A percentile compares a stretch with the other conserved stretches of the same genome.
phyloP scores from a whole-genome alignment of 2,113 vertebrate genomes.

The Syngnathus floridae region DNA sequence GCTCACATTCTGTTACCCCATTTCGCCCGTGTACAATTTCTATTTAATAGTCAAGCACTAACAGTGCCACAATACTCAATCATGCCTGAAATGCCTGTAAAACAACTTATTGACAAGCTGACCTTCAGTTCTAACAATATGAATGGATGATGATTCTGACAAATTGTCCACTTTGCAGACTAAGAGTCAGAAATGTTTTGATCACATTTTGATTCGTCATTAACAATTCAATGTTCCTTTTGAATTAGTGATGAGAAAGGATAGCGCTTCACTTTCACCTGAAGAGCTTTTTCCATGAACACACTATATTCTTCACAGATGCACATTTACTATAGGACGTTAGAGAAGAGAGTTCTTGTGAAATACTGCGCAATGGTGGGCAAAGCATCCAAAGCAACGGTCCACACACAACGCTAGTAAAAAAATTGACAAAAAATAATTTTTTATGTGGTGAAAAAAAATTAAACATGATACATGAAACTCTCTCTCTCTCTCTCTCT shows the following conservation, averaged over 20 bases:
- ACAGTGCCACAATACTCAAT: neutral
- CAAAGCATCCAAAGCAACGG: neutral
- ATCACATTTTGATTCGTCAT: neutral
- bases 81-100: too few relatives aligned
- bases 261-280: neutral
- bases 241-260: conserved; percentile 23
- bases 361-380: neutral
- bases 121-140: neutral
- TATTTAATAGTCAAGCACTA: neutral
- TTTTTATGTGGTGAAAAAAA: conserved; percentile 26
- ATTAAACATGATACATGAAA: neutral
- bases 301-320: neutral
- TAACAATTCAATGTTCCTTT: conserved; percentile 17
- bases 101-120: neutral
- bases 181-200: neutral
- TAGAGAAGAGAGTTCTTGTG: neutral
- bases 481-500: too few relatives aligned
- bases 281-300: neutral
- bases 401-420: conserved; percentile 1
- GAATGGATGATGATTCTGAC: neutral
- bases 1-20: neutral
- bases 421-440: conserved; percentile 20
- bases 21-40: neutral
- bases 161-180: neutral
- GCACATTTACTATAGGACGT: neutral